These are phyloP conservation scores for Neogobius melanostomus DNA, from an alignment of 2,113 vertebrate species.

Conservation along the genomic window DNA sequence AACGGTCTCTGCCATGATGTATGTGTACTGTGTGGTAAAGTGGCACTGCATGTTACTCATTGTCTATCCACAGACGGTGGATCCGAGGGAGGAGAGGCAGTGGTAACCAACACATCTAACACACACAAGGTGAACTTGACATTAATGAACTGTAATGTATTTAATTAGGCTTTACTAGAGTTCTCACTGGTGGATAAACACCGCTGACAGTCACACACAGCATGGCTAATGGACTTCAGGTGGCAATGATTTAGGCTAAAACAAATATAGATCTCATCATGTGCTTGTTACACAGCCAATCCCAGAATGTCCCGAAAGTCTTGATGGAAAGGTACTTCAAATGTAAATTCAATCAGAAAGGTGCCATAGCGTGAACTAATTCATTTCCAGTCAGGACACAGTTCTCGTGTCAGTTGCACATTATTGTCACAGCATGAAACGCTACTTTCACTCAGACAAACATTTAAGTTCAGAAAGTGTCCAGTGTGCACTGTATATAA, in stretches of 20 bases:
- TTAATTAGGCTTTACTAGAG: slow-evolving; percentile 55
- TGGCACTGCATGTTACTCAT: slow-evolving; percentile 43
- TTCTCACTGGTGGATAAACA: slow-evolving; percentile 55
- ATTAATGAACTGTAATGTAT: slow-evolving; percentile 63
- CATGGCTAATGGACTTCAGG: slow-evolving; percentile 50
- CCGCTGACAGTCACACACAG: slow-evolving; percentile 57
- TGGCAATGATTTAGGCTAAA: slow-evolving; percentile 49
- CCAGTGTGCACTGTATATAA: slow-evolving; percentile 31
- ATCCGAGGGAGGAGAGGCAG: slow-evolving; percentile 32
- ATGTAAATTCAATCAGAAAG: slow-evolving; percentile 40
- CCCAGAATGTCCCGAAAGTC: slow-evolving; percentile 44
- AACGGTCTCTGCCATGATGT: slow-evolving; percentile 37
- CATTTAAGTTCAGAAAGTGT: slow-evolving; percentile 27
- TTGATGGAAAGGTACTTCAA: slow-evolving; percentile 44
- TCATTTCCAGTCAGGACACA: slow-evolving; percentile 46
- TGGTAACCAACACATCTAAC: slow-evolving; percentile 54
- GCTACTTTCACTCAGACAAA: slow-evolving; percentile 61
- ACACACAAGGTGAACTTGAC: slow-evolving; percentile 64
- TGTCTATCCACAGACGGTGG: slow-evolving; percentile 25
- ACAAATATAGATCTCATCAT: slow-evolving; percentile 31
- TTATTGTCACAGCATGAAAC: slow-evolving; percentile 65
- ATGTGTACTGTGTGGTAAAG: slow-evolving; percentile 40
- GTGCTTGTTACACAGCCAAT: slow-evolving; percentile 19
- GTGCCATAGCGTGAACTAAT: slow-evolving; percentile 24
- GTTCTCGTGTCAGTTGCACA: slow-evolving; percentile 54